Percentiles rank a stretch among this genome's conserved stretches.
These are phyloP conservation scores for Tachysurus fulvidraco DNA, from an alignment of 2,113 vertebrate species.

Conservation along the genomic window DNA sequence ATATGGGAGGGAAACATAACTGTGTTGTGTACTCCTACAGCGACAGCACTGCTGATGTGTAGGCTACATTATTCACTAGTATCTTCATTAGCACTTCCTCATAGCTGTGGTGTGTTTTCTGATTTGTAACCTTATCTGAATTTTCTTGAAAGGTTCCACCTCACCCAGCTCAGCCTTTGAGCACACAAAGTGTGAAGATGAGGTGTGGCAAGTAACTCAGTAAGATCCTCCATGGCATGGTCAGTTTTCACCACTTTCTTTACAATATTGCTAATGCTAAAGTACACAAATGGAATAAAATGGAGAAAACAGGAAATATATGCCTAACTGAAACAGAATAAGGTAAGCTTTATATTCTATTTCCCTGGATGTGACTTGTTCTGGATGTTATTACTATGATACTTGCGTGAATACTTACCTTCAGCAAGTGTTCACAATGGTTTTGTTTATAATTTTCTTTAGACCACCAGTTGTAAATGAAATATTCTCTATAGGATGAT, in stretches of 20 bases:
- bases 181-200: conserved; percentile 49
- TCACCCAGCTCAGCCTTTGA: conserved; percentile 6
- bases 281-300: not conserved
- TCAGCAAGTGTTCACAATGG: not conserved
- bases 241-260: not conserved
- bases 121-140: conserved; percentile 12
- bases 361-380: not conserved
- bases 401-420: not conserved
- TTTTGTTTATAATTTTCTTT: not conserved
- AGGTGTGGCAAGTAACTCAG: conserved; percentile 52
- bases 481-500: not conserved
- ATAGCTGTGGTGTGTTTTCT: not conserved
- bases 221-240: conserved; percentile 10
- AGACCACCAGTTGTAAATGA: not conserved
- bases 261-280: not conserved
- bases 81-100: not conserved
- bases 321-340: not conserved
- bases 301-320: conserved; percentile 1
- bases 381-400: not conserved
- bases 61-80: not conserved
- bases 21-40: not conserved
- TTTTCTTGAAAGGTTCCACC: conserved; percentile 8
- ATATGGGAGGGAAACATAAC: not conserved
- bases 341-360: conserved; percentile 2
- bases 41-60: not conserved